Evolutionary conservation across 2,797 vertebrate genomes (phyloP).

Genomic region (Ciconia nigra): DNA sequence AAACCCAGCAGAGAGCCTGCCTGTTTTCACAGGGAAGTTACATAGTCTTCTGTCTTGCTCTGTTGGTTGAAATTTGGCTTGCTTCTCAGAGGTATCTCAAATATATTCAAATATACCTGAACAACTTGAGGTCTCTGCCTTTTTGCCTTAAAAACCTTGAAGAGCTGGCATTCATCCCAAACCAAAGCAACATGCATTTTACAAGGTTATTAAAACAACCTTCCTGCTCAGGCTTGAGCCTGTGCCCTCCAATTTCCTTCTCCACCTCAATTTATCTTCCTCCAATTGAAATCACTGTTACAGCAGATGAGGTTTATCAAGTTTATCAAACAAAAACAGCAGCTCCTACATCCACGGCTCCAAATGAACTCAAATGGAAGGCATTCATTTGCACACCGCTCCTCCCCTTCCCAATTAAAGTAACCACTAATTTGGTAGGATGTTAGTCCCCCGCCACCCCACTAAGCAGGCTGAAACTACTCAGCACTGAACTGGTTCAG

Average conservation of each 20-base stretch:
- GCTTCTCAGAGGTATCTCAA: not conserved
- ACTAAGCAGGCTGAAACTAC: not conserved
- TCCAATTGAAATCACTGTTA: conserved; percentile 43
- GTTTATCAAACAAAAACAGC: conserved; percentile 37
- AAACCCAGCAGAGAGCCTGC: not conserved
- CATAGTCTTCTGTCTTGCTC: not conserved
- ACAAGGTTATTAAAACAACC: not conserved
- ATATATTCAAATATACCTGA: not conserved
- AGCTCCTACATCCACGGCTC: not conserved
- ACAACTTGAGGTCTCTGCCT: not conserved
- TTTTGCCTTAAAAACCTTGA: not conserved
- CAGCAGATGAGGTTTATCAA: conserved; percentile 38
- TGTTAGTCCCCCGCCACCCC: not conserved
- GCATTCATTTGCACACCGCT: not conserved
- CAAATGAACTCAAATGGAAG: conserved; percentile 4
- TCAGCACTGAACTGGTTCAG: not conserved
- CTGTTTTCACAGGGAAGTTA: not conserved
- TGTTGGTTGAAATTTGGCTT: not conserved
- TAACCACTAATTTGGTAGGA: not conserved
- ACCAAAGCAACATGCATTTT: not conserved
- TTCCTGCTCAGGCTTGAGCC: conserved; percentile 32
- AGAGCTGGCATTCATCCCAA: not conserved
- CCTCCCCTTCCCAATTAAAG: not conserved
- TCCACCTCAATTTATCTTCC: conserved; percentile 53
- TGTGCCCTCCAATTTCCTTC: conserved; percentile 30